A percentile compares a stretch with the other conserved stretches of the same genome.
Evolutionary conservation across 2,113 vertebrate species (phyloP).

Genomic region (Sorex fumeus): DNA sequence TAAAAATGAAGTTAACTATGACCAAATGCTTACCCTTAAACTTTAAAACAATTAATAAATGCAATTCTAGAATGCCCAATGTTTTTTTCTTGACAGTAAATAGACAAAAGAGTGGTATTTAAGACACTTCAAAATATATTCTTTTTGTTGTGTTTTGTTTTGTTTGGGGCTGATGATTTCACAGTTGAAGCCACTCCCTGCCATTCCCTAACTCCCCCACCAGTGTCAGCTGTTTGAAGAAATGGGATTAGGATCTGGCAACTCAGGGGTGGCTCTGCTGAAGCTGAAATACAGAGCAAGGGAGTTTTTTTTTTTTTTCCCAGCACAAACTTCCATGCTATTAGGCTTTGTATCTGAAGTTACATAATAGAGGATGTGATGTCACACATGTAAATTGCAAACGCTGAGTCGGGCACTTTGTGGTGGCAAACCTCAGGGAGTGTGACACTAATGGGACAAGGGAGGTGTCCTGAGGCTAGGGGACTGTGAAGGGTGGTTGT

Average conservation of each 20-base stretch:
- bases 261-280: conserved; percentile 60
- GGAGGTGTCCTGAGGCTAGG: conserved; percentile 48
- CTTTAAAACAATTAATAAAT: conserved; percentile 56
- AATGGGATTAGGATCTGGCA: conserved; percentile 57
- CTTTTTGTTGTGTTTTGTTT: neutral
- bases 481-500: conserved; percentile 27
- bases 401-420: conserved; percentile 74
- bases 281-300: conserved; percentile 64
- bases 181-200: conserved; percentile 19
- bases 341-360: conserved; percentile 83
- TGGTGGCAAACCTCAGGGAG: conserved; percentile 71
- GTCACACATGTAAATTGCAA: conserved; percentile 84
- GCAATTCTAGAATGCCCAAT: conserved; percentile 20
- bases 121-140: conserved; percentile 34
- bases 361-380: conserved; percentile 84
- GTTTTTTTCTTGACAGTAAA: conserved; percentile 49
- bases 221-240: conserved; percentile 60
- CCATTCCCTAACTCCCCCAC: rapidly evolving
- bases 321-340: conserved; percentile 77
- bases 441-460: conserved; percentile 73
- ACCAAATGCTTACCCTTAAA: conserved; percentile 67
- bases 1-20: conserved; percentile 75
- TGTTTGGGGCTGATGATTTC: conserved; percentile 18
- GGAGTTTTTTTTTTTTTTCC: conserved; percentile 66
- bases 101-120: conserved; percentile 45